Evolutionary conservation across 1,140 invertebrate species (phyloP), one percentile per base, ranked within the genome.

Genomic region (Bombus superbus): DNA sequence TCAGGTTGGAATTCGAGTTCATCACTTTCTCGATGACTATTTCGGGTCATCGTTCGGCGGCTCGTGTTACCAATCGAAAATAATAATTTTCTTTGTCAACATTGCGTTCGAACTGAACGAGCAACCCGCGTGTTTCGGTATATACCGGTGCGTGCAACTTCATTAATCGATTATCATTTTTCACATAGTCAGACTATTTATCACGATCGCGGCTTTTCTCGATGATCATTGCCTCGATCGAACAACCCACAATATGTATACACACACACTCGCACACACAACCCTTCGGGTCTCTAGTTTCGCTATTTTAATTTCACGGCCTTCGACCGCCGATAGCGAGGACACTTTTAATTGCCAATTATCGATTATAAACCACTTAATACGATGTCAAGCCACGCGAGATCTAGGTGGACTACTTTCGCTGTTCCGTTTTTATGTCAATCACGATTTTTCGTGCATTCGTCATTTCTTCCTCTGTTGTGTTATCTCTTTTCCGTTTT

Each of bases 21-120:
- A 90, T 90, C 89, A 90, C 89, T 90, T 90, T 90, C 89, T 90
- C 89, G 89, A 90, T 90, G 89, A 90, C 89, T 82, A 86, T 89
- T 89, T 90, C 86, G 80, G 86, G 89, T 90, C 89, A 86, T 90
- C 89, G 83, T 88, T 88, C 81, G 89, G 32, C 76, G 89, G 78
- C 57, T 82, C 86, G 88, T 74, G 88, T 89, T 80, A 89, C 85
- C 86, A 76, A 90, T 90, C 89, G 89, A 90, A 90, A 89, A 89
- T 90, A 89, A 89, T 89, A 89, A 90, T 90, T 89, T 78, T 81
- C 79, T 81, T 85, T 75, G 84, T 85, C 84, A 75, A 85, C 84
- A 81, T 80, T 80, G 78, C 75, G 8, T 5, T 5, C 77, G 42
- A 32, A 28, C 78, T 13, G 32, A 38, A 8, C 25, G 9, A 35